Percentiles rank a stretch among this genome's conserved stretches.
Evolutionary conservation across 1,140 invertebrate genomes (phyloP).

Genomic region (Lordiphosa stackelbergi): DNA sequence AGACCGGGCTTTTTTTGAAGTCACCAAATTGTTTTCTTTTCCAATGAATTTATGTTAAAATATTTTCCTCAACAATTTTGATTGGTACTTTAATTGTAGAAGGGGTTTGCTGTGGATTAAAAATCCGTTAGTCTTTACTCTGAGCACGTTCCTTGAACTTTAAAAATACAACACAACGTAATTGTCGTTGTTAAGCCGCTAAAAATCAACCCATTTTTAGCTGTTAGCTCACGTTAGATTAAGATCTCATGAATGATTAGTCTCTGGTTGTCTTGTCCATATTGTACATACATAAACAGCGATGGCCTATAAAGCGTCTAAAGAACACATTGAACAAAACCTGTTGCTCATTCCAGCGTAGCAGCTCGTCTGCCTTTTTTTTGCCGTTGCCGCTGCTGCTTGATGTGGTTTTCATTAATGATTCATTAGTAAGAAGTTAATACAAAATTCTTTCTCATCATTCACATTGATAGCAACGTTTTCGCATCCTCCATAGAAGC

Average conservation of each 20-base stretch:
- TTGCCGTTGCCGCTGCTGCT: conserved; percentile 5
- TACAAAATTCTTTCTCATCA: conserved; percentile 5
- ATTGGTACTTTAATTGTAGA: too few species aligned
- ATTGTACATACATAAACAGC: background rate
- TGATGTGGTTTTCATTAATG: conserved; percentile 34
- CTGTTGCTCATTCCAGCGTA: conserved; percentile 24
- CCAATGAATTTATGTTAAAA: too few species aligned
- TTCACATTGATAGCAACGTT: conserved; percentile 11
- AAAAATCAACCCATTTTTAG: too few species aligned
- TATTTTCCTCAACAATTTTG: too few species aligned
- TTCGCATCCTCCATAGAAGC: conserved; percentile 18
- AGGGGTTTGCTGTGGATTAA: too few species aligned
- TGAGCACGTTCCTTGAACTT: too few species aligned
- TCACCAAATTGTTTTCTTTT: too few species aligned
- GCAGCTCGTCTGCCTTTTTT: conserved; percentile 31
- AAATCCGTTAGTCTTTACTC: too few species aligned
- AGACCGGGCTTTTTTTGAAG: too few species aligned
- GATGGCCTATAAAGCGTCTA: conserved; percentile 6
- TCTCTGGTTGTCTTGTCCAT: background rate
- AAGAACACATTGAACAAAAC: conserved; percentile 26
- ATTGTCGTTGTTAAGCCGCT: too few species aligned
- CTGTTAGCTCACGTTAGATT: too few species aligned
- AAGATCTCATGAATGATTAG: conserved; percentile 5
- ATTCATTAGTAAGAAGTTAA: conserved; percentile 38
- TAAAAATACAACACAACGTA: too few species aligned